phyloP scores from a whole-genome alignment of 1,140 invertebrate genomes.

The Oryzaephilus surinamensis region DNA sequence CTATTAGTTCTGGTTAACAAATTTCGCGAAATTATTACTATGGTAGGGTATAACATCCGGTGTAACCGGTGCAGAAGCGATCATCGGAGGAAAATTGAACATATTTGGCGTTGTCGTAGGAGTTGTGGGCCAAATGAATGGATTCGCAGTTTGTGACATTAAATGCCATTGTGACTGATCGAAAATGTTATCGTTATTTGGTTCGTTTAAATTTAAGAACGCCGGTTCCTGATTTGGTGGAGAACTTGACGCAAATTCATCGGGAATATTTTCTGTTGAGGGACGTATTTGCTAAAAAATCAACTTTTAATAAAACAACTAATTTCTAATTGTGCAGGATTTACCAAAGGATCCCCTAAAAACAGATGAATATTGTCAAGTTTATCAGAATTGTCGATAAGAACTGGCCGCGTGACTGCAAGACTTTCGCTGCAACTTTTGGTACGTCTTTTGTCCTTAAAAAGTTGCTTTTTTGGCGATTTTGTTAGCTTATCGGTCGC shows the following conservation, averaged over 20 bases:
- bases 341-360: too few relatives aligned
- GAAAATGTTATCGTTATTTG: not conserved
- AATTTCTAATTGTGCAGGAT: too few relatives aligned
- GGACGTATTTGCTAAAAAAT: too few relatives aligned
- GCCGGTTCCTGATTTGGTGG: conserved; percentile 2
- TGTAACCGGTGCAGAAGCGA: conserved; percentile 22
- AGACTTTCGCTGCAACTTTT: conserved; percentile 4
- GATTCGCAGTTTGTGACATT: conserved; percentile 7
- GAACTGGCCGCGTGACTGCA: too few relatives aligned
- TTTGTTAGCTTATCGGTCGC: conserved; percentile 16
- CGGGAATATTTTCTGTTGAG: too few relatives aligned
- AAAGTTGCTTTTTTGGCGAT: conserved; percentile 13
- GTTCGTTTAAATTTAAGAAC: not conserved
- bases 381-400: too few relatives aligned
- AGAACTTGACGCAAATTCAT: too few relatives aligned
- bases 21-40: conserved; percentile 12
- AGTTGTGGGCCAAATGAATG: conserved; percentile 19
- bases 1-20: too few relatives aligned
- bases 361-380: too few relatives aligned
- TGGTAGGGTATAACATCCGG: conserved; percentile 22
- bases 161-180: not conserved
- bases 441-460: not conserved
- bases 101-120: conserved; percentile 11
- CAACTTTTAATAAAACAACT: too few relatives aligned
- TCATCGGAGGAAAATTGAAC: conserved; percentile 21